Conservation (phyloP, 2,113 vertebrate genomes). For the Taurulus bubalis region DNA sequence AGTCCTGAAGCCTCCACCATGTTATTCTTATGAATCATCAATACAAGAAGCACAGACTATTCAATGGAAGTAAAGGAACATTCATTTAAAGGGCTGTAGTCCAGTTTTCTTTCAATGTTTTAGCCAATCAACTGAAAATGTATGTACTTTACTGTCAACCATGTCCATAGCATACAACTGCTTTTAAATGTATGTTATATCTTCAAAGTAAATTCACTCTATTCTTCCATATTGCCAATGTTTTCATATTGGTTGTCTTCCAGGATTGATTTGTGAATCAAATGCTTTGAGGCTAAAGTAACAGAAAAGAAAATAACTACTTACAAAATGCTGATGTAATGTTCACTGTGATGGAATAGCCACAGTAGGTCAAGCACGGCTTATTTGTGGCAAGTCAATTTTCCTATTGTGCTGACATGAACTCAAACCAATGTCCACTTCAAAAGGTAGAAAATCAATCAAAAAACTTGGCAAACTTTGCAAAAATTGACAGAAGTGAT, state of each 20-base stretch:
- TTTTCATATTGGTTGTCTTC: not conserved
- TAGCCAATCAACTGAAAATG: not conserved
- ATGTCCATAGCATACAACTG: not conserved
- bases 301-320: not conserved
- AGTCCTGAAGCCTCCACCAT: not conserved
- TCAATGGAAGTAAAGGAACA: not conserved
- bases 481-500: not conserved
- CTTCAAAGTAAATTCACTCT: not conserved
- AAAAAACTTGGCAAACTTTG: not conserved
- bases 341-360: not conserved
- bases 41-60: not conserved
- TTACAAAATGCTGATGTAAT: not conserved
- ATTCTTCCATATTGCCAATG: not conserved
- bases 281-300: not conserved
- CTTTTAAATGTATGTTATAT: not conserved
- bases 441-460: slow-evolving; percentile 2
- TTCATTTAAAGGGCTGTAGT: not conserved
- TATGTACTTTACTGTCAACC: not conserved
- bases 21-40: not conserved
- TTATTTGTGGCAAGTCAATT: not conserved
- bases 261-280: not conserved
- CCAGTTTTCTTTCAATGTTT: not conserved
- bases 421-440: not conserved
- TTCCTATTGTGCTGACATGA: not conserved
- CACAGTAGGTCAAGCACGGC: not conserved